Base-by-base conservation (phyloP, 2,888 invertebrate genomes). In the Phyto melanocephala region DNA sequence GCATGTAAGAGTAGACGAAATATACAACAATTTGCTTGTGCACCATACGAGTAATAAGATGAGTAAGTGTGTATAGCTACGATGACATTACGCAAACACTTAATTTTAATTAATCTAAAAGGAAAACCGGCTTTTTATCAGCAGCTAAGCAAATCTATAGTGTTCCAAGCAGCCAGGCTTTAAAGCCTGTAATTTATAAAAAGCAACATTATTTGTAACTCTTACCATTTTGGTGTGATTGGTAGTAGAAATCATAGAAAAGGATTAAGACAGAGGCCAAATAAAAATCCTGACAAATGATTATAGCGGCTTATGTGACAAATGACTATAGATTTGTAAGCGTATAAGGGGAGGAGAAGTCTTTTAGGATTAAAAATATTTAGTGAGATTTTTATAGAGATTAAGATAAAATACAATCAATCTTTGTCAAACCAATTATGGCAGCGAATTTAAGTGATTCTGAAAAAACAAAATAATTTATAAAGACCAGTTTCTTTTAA, bases 71-170 rank as follows among this genome's bases (percentile, higher is more conserved):
- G 42, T 47, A 6, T 71, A 50, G 3, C 13, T n/a, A 17, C 33
- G 20, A 67, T 70, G 52, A 47, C 75, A 63, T 13, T 40, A 42
- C n/a, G 60, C 63, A 35, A 67, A 77, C 67, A 72, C 71, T 81
- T 81, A 62, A 77, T 77, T 68, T 72, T 72, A 81, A 81, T 81
- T 81, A 72, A 81, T 72, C 65, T 60, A 47, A 75, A 79, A 24
- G 22, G 15, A 56, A 56, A 68, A 67, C 72, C 60, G 77, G 81
- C 37, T 72, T 81, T 54, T 54, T 62, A 28, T 47, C 56, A 35
- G 35, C 33, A 70, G 1, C n/a, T 1, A 54, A 62, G 45, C n/a
- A 58, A 24, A 47, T 17, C 24, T 45, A 22, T 0, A 10, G 22
- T 4, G 11, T 47, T 20, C 1, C 5, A 3, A 68, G 6, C 37